phyloP scores from a whole-genome alignment of 2,113 vertebrate genomes.

The Corythaixoides concolor region DNA sequence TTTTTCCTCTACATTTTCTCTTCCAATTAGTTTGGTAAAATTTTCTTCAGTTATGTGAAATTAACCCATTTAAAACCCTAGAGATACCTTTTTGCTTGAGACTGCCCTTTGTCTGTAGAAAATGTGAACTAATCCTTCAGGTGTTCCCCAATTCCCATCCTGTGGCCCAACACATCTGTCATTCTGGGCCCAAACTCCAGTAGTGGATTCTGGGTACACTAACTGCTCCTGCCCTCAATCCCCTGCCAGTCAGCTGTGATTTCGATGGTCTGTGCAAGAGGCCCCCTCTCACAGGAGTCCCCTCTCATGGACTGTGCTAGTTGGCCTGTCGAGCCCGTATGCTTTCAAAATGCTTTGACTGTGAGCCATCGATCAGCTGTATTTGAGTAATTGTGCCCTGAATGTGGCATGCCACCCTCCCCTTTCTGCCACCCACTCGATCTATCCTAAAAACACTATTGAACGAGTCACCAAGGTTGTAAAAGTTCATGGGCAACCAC shows the following conservation, averaged over 20 bases:
- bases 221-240: neutral
- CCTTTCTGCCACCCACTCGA: neutral
- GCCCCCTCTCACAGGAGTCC: neutral
- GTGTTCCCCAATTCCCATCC: neutral
- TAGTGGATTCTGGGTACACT: neutral
- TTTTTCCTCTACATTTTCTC: neutral
- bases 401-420: fast-evolving
- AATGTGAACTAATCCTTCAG: neutral
- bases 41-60: neutral
- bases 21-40: neutral
- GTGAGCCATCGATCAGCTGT: neutral
- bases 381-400: neutral
- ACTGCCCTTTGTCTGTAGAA: neutral
- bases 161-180: neutral
- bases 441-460: neutral
- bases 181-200: neutral
- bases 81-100: neutral
- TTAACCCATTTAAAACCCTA: neutral
- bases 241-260: neutral
- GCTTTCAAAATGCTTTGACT: neutral
- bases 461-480: neutral
- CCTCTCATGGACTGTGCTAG: neutral
- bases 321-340: fast-evolving
- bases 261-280: neutral
- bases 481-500: neutral